These are phyloP conservation scores for Brenthis daphne DNA, from an alignment of 2,888 invertebrate species.

Conservation along the genomic window DNA sequence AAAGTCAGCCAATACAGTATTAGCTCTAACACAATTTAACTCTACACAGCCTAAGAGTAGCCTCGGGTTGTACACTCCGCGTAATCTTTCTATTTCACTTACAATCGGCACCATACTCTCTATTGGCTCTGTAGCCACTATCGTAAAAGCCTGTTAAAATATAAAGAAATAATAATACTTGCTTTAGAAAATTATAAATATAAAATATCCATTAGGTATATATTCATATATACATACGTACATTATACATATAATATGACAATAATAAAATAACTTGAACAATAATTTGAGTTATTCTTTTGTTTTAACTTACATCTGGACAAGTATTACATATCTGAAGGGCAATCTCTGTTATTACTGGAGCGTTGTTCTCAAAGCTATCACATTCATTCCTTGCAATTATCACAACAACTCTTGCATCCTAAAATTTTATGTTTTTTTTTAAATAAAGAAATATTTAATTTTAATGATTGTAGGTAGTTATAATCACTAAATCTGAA, in stretches of 20 bases:
- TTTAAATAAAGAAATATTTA: neutral
- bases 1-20: conserved; percentile 86
- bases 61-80: conserved; percentile 64
- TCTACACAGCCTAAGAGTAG: conserved; percentile 85
- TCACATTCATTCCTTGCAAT: conserved; percentile 63
- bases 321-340: conserved; percentile 71
- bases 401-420: conserved; percentile 64
- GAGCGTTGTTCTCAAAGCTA: conserved; percentile 67
- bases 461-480: neutral
- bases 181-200: neutral
- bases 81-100: conserved; percentile 84
- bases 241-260: too few relatives aligned
- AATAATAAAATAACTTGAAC: too few relatives aligned
- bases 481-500: too few relatives aligned
- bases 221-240: too few relatives aligned
- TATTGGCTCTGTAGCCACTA: conserved; percentile 79
- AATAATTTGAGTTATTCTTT: too few relatives aligned
- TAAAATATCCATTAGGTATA: neutral
- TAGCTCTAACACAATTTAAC: conserved; percentile 86
- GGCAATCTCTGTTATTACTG: conserved; percentile 66
- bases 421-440: conserved; percentile 49
- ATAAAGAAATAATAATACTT: neutral
- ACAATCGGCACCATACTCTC: conserved; percentile 88
- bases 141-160: conserved; percentile 59
- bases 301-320: conserved; percentile 55